These are phyloP conservation scores for Pyrochroa serraticornis DNA, from an alignment of 2,888 invertebrate genomes.

Conservation along the genomic window DNA sequence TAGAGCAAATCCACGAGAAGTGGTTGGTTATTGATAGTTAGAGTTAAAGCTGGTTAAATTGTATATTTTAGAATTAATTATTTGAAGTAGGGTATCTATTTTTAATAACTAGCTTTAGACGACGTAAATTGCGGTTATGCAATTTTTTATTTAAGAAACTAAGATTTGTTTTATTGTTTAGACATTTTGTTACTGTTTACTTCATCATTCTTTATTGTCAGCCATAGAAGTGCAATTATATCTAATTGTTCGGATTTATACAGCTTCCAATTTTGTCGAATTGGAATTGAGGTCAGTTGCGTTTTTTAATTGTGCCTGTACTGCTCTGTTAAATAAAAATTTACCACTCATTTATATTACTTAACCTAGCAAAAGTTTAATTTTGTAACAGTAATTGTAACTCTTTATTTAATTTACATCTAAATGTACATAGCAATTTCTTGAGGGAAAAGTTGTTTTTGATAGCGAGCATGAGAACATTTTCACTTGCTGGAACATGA, in stretches of 20 bases:
- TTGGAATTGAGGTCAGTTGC: neutral
- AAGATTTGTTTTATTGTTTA: no score
- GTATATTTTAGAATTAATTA: neutral
- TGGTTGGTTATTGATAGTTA: slow-evolving; percentile 87
- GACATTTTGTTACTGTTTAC: neutral
- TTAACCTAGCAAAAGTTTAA: no score
- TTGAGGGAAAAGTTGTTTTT: slow-evolving; percentile 4
- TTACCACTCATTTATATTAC: no score
- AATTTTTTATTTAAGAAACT: slow-evolving; percentile 5
- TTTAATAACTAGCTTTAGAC: neutral
- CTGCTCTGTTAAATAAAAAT: no score
- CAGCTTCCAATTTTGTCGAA: slow-evolving; percentile 17
- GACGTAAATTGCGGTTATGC: neutral
- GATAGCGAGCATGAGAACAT: slow-evolving; percentile 4
- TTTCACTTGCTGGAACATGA: slow-evolving; percentile 9
- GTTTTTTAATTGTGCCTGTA: neutral
- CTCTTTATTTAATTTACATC: no score
- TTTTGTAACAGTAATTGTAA: no score
- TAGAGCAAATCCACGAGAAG: slow-evolving; percentile 86
- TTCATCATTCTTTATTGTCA: slow-evolving; percentile 6
- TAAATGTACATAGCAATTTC: neutral
- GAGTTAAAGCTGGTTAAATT: neutral
- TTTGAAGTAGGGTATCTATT: neutral
- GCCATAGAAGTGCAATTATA: slow-evolving; percentile 27
- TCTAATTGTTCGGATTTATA: slow-evolving; percentile 16